Evolutionary conservation across 2,797 vertebrate genomes (phyloP), one percentile per base, ranked within the genome.

Genomic region (Leptoclinus maculatus): DNA sequence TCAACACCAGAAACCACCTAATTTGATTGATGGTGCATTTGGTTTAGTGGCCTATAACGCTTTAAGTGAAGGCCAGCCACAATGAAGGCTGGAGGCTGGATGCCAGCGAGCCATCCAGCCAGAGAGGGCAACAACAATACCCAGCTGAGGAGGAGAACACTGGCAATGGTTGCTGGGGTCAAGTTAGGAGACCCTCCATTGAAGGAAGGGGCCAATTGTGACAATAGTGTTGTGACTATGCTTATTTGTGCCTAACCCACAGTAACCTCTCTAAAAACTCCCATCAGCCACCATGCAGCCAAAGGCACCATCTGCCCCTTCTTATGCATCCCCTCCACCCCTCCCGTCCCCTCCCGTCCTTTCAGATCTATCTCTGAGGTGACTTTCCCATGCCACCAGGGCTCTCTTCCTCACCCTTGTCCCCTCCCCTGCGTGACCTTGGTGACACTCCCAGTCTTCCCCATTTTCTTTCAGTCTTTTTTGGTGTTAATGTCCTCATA

Each of bases 331-430:
- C 83, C 79, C 79, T 74, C 84, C 71, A 83, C 83, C 89, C 86
- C 89, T 76, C 84, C 86, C 82, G 9, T 65, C 76, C 73, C 79
- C 47, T 71, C 65, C 51, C 58, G 34, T 86, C 91, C 82, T 87
- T 95, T 95, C 93, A 95, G 81, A 83, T 73, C 82, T 74, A 86
- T 87, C 85, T 88, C 75, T 13, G 91, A 92, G 95, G 95, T 96
- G 93, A 95, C 94, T 96, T 96, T 96, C 95, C 95, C 95, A 96
- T 95, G 95, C 94, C 93, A 95, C 92, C 64, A 77, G 74, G 83
- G 71, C 87, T 67, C n/a, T 83, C 68, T 25, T 70, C 80, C 66
- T 88, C 86, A 73, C 83, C 84, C 89, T 76, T 29, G 83, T 88
- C 86, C 89, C 89, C 78, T 88, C 85, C 90, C 75, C 66, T 76